Conservation (phyloP, 1,140 invertebrate genomes). For the Drosophila subobscura region DNA sequence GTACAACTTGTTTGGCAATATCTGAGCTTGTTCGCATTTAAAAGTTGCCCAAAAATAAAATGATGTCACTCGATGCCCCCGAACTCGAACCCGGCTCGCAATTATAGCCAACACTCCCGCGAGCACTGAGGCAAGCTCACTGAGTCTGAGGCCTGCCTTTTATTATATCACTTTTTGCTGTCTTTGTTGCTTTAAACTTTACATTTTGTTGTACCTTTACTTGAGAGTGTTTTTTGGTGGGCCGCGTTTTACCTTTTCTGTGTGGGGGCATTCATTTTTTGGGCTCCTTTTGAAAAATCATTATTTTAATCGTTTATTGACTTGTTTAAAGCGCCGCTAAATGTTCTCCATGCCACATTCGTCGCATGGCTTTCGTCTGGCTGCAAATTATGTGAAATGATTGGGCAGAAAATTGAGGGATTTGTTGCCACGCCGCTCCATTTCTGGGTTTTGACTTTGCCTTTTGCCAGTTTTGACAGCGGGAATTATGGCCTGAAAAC, state of each 20-base stretch:
- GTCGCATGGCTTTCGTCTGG: constrained; percentile 8
- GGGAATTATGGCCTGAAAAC: constrained; percentile 47
- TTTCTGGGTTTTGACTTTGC: constrained; percentile 17
- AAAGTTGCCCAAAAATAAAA: constrained; percentile 70
- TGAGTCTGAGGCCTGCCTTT: constrained; percentile 50
- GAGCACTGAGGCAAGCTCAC: constrained; percentile 47
- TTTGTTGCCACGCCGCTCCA: constrained; percentile 16
- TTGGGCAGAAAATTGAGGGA: constrained; percentile 60
- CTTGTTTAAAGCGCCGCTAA: constrained; percentile 78
- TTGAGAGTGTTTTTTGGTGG: constrained; percentile 28
- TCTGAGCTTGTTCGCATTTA: constrained; percentile 20
- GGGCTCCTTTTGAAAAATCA: constrained; percentile 67
- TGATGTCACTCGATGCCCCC: constrained; percentile 74
- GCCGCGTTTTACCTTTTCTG: constrained; percentile 48
- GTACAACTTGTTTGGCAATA: constrained; percentile 55
- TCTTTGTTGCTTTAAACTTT: constrained; percentile 29
- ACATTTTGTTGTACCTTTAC: constrained; percentile 22
- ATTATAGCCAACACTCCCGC: constrained; percentile 51
- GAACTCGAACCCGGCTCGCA: constrained; percentile 58
- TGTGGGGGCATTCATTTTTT: constrained; percentile 51
- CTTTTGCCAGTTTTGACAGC: constrained; percentile 34
- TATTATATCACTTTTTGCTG: constrained; percentile 61
- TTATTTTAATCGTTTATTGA: constrained; percentile 83
- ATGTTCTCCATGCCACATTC: constrained; percentile 46
- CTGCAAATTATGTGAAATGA: constrained; percentile 81